A percentile compares a stretch with the other conserved stretches of the same genome.
These are phyloP conservation scores for Lepisosteus osseus DNA, from an alignment of 2,113 vertebrate genomes.

Conservation along the genomic window DNA sequence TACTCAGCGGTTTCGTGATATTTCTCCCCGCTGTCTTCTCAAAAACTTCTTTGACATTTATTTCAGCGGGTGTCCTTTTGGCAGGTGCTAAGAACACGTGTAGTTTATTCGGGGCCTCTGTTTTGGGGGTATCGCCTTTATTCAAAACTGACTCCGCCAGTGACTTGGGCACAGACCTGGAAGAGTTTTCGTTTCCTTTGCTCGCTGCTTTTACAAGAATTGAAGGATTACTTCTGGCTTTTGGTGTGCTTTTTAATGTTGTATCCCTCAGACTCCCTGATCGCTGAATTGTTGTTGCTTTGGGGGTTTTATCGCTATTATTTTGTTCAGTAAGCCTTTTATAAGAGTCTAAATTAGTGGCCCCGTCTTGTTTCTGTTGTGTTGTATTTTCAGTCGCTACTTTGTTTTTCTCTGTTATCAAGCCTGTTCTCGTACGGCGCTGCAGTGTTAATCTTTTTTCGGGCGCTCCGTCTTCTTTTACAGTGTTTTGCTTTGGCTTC, in stretches of 20 bases:
- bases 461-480: constrained; percentile 26
- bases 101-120: constrained; percentile 24
- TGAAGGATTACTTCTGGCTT: constrained; percentile 1
- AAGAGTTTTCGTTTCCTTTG: constrained; percentile 8
- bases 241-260: constrained; percentile 15
- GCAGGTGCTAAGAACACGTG: constrained; percentile 41
- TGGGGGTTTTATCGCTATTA: constrained; percentile 9
- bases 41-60: constrained; percentile 46
- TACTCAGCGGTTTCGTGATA: constrained; percentile 20
- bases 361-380: constrained; percentile 23
- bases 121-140: constrained; percentile 10
- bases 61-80: constrained; percentile 49
- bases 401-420: constrained; percentile 31
- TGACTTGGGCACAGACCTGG: constrained; percentile 8
- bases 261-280: constrained; percentile 49
- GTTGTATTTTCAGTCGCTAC: not conserved
- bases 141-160: not conserved
- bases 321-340: constrained; percentile 38
- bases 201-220: not conserved
- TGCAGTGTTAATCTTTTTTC: constrained; percentile 63
- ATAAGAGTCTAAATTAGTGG: not conserved
- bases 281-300: constrained; percentile 20
- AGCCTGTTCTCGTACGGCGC: constrained; percentile 53
- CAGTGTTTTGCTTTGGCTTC: constrained; percentile 25
- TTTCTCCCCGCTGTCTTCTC: constrained; percentile 49